phyloP scores from a whole-genome alignment of 2,888 invertebrate species.

The Hypomecis punctinalis region DNA sequence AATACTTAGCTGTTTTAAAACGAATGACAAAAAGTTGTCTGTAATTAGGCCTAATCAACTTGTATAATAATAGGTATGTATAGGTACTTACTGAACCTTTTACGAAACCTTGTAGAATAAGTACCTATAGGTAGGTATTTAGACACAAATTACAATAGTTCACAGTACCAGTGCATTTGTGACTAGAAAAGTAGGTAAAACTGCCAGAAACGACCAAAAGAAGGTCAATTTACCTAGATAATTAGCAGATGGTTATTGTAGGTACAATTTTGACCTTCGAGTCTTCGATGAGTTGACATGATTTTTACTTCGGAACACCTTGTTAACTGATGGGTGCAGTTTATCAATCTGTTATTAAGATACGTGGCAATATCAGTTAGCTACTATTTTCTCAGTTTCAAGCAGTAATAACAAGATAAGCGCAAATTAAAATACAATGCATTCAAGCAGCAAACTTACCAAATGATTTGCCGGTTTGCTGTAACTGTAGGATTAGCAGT shows the following conservation, averaged over 20 bases:
- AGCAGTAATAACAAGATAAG: not conserved
- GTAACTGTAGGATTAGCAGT: not conserved
- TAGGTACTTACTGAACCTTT: no score
- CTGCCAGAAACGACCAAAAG: not conserved
- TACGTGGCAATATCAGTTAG: not conserved
- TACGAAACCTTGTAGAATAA: no score
- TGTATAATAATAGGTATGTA: no score
- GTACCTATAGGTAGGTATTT: no score
- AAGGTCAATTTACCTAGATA: slow-evolving; percentile 3
- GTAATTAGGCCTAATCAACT: no score
- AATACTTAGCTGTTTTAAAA: no score
- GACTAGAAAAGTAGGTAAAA: slow-evolving; percentile 6
- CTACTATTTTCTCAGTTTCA: not conserved
- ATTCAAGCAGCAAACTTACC: not conserved
- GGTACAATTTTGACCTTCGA: slow-evolving; percentile 5
- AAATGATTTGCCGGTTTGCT: not conserved
- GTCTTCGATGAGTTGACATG: slow-evolving; percentile 9
- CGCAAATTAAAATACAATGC: not conserved
- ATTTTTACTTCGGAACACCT: slow-evolving; percentile 2
- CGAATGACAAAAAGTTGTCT: no score
- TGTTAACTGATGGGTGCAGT: not conserved
- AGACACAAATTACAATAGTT: no score
- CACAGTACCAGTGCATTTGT: not conserved
- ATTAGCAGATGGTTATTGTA: slow-evolving; percentile 6
- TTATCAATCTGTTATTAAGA: not conserved